Evolutionary conservation across 2,113 vertebrate species (phyloP).

Genomic region (Ameiurus melas): DNA sequence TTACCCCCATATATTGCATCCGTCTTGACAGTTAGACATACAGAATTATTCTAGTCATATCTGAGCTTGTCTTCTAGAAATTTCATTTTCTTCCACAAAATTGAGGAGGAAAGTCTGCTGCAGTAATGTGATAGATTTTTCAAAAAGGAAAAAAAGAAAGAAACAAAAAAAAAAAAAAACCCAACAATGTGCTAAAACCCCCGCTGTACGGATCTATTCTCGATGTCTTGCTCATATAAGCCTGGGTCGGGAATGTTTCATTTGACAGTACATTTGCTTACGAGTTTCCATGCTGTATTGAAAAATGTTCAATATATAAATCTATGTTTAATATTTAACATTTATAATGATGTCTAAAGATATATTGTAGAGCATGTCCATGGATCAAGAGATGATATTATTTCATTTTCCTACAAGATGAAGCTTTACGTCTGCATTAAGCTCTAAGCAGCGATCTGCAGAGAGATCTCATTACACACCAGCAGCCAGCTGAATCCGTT

Average conservation of each 20-base stretch:
- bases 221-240: background rate
- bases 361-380: background rate
- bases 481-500: background rate
- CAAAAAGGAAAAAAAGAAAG: background rate
- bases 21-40: constrained; percentile 4
- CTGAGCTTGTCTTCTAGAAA: constrained; percentile 7
- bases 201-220: constrained; percentile 2
- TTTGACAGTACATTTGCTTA: background rate
- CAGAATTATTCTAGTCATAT: constrained; percentile 25
- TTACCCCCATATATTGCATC: constrained; percentile 23
- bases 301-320: background rate
- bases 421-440: background rate
- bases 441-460: background rate
- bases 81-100: constrained; percentile 14
- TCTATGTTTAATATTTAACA: background rate
- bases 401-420: background rate
- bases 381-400: background rate
- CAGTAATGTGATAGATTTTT: constrained; percentile 8
- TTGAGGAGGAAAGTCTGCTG: background rate
- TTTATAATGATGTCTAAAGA: background rate
- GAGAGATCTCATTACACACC: background rate
- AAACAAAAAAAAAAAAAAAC: background rate
- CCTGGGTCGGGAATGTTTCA: background rate
- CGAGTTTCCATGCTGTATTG: background rate
- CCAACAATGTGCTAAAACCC: background rate